phyloP scores from a whole-genome alignment of 2,888 invertebrate species.

The Calameuta idolon region DNA sequence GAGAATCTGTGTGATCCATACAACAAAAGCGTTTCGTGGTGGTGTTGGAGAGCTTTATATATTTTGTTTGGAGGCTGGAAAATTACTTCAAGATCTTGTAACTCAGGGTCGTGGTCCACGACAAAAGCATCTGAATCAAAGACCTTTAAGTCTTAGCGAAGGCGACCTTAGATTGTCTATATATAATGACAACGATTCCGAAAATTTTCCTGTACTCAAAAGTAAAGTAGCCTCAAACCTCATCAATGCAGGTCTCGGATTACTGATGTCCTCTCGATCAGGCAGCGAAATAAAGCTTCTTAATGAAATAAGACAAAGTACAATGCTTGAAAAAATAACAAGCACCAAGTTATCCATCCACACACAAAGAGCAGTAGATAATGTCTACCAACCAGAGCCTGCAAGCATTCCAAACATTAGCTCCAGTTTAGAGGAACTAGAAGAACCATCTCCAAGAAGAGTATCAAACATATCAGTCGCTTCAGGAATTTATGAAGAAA shows the following conservation, averaged over 20 bases:
- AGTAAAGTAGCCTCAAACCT: slow-evolving; percentile 45
- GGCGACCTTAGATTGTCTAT: slow-evolving; percentile 64
- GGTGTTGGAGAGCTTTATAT: slow-evolving; percentile 70
- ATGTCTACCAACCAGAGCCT: slow-evolving; percentile 57
- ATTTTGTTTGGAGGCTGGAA: slow-evolving; percentile 68
- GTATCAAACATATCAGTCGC: slow-evolving; percentile 73
- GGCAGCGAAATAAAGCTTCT: slow-evolving; percentile 49
- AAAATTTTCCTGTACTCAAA: slow-evolving; percentile 35
- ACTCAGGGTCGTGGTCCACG: slow-evolving; percentile 65
- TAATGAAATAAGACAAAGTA: slow-evolving; percentile 34
- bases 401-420: slow-evolving; percentile 26
- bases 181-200: slow-evolving; percentile 35
- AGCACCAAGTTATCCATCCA: slow-evolving; percentile 34
- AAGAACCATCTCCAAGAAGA: slow-evolving; percentile 60
- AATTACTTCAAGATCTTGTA: slow-evolving; percentile 67
- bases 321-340: slow-evolving; percentile 34
- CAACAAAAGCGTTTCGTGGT: slow-evolving; percentile 70
- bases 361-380: slow-evolving; percentile 45
- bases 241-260: slow-evolving; percentile 48
- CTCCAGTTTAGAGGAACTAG: slow-evolving; percentile 21
- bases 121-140: slow-evolving; percentile 36
- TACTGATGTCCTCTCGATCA: slow-evolving; percentile 41
- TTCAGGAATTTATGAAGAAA: slow-evolving; percentile 79
- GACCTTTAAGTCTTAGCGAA: slow-evolving; percentile 68
- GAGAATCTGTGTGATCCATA: slow-evolving; percentile 72